Base-by-base conservation (phyloP, 2,888 invertebrate species). In the Platerodrilus igneus region DNA sequence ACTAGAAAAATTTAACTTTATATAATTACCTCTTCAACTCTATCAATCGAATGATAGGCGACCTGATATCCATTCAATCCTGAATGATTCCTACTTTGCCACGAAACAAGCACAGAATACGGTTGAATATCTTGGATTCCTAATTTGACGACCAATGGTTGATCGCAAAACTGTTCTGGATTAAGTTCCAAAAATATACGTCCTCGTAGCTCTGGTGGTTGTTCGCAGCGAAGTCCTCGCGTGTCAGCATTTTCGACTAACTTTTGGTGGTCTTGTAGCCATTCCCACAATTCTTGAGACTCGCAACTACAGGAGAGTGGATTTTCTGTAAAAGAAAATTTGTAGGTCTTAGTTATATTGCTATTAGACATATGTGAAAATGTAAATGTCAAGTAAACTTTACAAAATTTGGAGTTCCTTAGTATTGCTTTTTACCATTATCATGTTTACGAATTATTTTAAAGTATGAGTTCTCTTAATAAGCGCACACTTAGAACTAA, bases 251-350 rank as follows among this genome's bases (percentile, higher is more conserved):
- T 57, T 37, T 64, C 64, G 16, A 84, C 72, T 40, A 85, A 75
- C 70, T 90, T 89, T 59, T 83, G 79, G 71, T 94, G 88, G 65
- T 89, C 86, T 60, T 87, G 77, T 63, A 93, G 75, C 93, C 92
- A 94, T 70, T 85, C 86, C 88, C 93, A 91, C 29, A 91, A 76
- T 64, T 89, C 87, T 69, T 90, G 86, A 42, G 90, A 81, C 64
- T 91, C 88, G 66, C 93, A 94, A 60, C 83, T 86, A 68, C 93
- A 94, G 48, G 83, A 81, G 55, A 93, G 72, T 26, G 93, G 92
- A 69, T 93, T 93, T 62, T 87, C 91, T 88, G 76, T 6, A 59
- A 60, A 45, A 27, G 37, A 42, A 37, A 37, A 37, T 29, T 23
- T 22, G 9, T 17, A 8, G 3, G n/a, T n/a, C n/a, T n/a, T n/a